phyloP scores from a whole-genome alignment of 2,888 invertebrate species.

The Hydrotaea diabolus region DNA sequence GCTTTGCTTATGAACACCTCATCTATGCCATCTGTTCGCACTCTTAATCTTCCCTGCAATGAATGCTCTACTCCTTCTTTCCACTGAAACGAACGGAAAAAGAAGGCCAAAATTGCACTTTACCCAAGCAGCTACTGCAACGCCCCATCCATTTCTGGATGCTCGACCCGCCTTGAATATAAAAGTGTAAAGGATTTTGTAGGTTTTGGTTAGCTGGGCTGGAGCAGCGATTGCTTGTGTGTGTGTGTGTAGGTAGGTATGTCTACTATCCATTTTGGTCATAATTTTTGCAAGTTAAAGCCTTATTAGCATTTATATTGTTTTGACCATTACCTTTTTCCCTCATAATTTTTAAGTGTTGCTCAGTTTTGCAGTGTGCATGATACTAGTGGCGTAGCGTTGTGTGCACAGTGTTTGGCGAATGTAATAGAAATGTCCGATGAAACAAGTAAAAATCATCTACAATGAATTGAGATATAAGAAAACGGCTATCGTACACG shows the following conservation, averaged over 20 bases:
- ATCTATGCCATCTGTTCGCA: constrained; percentile 46
- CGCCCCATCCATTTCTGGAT: not conserved
- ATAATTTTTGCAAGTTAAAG: constrained; percentile 56
- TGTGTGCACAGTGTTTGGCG: too few relatives aligned
- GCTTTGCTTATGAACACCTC: constrained; percentile 47
- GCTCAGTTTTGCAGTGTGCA: constrained; percentile 11
- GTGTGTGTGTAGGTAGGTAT: constrained; percentile 8
- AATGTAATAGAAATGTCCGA: too few relatives aligned
- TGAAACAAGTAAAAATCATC: too few relatives aligned
- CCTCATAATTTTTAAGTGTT: constrained; percentile 42
- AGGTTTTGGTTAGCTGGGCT: not conserved
- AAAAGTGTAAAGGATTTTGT: not conserved
- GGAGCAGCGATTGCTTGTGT: not conserved
- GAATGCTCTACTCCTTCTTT: not conserved
- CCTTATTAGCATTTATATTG: constrained; percentile 67
- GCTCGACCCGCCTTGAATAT: not conserved
- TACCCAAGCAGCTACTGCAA: not conserved
- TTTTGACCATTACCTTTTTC: constrained; percentile 61
- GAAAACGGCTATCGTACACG: too few relatives aligned
- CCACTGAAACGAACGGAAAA: not conserved
- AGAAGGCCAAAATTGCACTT: not conserved
- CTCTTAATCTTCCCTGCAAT: constrained; percentile 18
- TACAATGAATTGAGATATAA: too few relatives aligned
- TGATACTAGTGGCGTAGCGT: not conserved
- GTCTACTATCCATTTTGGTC: constrained; percentile 46